Base-by-base conservation (phyloP, 2,797 vertebrate genomes). In the Halcyon badia region DNA sequence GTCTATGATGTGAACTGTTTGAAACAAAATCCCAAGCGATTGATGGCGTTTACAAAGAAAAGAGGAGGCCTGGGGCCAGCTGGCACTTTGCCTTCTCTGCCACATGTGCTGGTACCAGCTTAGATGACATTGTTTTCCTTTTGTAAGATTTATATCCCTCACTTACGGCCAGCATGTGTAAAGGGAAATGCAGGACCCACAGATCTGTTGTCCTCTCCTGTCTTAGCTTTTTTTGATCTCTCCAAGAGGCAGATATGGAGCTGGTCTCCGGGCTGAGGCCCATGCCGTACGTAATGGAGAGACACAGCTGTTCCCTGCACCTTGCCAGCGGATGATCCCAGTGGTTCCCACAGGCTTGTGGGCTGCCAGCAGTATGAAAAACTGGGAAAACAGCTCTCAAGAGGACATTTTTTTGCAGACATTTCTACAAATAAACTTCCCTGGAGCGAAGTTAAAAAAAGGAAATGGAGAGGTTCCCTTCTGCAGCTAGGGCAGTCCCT, bases 311-410 rank as follows among this genome's bases (percentile, higher is more conserved):
- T 46, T 94, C 61, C 78, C 52, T 60, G 66, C 60, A 79, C 70
- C 84, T 93, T 96, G 89, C 60, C 92, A 89, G 85, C 11, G 4
- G 82, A 90, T 89, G 70, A 89, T 91, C 81, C 83, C 88, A 51
- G 80, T 83, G 68, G 52, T 44, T 95, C 94, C 89, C 87, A 75
- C 66, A 94, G 85, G 85, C 77, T 84, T 62, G 30, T 69, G n/a
- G 68, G 60, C 60, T 90, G 96, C 92, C 91, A 96, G 68, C 65
- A 93, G 81, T 75, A 89, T 33, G 83, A 94, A 94, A 93, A 95
- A 49, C 1, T 60, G 91, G 66, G 80, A 84, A 94, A 71, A 88
- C 56, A 71, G 73, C 64, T 91, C 91, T 94, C 1, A 0, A 84
- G 91, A 62, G 95, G 44, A 69, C 46, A 51, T 66, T 94, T 86